phyloP scores from a whole-genome alignment of 2,888 invertebrate species.

The Peribatodes rhomboidaria region DNA sequence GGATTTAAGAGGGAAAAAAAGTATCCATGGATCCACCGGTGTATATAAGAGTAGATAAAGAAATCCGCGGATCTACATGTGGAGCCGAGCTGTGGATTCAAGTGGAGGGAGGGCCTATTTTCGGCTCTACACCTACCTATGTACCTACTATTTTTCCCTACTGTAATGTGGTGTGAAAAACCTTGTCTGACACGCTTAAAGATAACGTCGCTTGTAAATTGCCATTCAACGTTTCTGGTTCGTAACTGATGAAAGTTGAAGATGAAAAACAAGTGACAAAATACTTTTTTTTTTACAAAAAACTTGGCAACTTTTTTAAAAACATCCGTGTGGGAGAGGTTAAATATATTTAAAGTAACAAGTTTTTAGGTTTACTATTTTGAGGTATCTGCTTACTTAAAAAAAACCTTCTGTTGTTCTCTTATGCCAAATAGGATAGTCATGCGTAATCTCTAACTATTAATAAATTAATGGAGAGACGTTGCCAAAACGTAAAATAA shows the following conservation, averaged over 20 bases:
- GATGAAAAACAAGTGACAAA: neutral
- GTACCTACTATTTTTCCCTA: no score
- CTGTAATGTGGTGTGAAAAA: no score
- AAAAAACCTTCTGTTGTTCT: slow-evolving; percentile 3
- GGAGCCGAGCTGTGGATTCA: no score
- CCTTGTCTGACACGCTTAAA: no score
- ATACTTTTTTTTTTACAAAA: neutral
- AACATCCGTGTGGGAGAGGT: slow-evolving; percentile 26
- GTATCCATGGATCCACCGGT: no score
- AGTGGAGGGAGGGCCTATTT: no score
- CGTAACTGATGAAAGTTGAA: neutral
- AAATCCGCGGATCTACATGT: no score
- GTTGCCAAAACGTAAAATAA: slow-evolving; percentile 41
- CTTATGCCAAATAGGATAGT: slow-evolving; percentile 26
- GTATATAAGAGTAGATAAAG: no score
- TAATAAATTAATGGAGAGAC: slow-evolving; percentile 28
- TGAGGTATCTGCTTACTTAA: neutral
- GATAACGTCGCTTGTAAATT: no score
- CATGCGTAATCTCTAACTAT: slow-evolving; percentile 29
- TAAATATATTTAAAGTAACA: slow-evolving; percentile 30
- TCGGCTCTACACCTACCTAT: no score
- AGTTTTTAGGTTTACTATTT: slow-evolving; percentile 6
- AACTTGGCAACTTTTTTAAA: slow-evolving; percentile 31
- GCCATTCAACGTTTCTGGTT: neutral
- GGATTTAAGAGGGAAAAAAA: no score